phyloP scores from a whole-genome alignment of 2,113 vertebrate genomes.

The Ramphastos sulfuratus region DNA sequence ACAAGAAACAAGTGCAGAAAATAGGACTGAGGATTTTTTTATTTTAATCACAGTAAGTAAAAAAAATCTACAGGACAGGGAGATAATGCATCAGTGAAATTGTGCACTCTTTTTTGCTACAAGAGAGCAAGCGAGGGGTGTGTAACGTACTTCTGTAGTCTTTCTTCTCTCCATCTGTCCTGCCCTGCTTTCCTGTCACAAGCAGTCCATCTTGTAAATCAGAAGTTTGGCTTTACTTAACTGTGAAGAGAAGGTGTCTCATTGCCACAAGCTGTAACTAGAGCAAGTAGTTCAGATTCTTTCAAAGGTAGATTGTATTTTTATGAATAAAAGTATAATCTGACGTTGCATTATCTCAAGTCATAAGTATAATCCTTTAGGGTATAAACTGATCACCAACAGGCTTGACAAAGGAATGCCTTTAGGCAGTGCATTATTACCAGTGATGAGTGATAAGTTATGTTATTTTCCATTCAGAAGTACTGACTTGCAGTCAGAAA shows the following conservation, averaged over 20 bases:
- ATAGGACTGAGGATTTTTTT: background rate
- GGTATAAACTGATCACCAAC: slow-evolving; percentile 59
- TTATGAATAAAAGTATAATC: slow-evolving; percentile 38
- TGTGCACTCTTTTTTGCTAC: background rate
- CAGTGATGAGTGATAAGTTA: slow-evolving; percentile 54
- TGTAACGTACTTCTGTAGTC: background rate
- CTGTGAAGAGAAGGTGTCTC: background rate
- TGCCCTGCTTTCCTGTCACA: slow-evolving; percentile 10
- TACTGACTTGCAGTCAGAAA: slow-evolving; percentile 43
- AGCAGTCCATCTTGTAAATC: background rate
- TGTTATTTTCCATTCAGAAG: slow-evolving; percentile 43
- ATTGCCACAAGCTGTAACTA: slow-evolving; percentile 1
- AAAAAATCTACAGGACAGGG: background rate
- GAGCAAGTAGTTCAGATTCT: background rate
- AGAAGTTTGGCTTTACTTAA: background rate
- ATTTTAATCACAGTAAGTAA: background rate
- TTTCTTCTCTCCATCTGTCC: background rate
- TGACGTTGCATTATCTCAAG: slow-evolving; percentile 19
- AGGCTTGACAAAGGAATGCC: slow-evolving; percentile 55
- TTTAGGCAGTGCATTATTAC: slow-evolving; percentile 49
- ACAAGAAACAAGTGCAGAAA: background rate
- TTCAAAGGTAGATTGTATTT: slow-evolving; percentile 29
- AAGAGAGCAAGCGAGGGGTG: background rate
- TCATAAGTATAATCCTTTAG: slow-evolving; percentile 29
- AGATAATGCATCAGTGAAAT: too few relatives aligned